These are phyloP conservation scores for Drosophila villosipedis DNA, from an alignment of 2,888 invertebrate genomes.

Conservation along the genomic window DNA sequence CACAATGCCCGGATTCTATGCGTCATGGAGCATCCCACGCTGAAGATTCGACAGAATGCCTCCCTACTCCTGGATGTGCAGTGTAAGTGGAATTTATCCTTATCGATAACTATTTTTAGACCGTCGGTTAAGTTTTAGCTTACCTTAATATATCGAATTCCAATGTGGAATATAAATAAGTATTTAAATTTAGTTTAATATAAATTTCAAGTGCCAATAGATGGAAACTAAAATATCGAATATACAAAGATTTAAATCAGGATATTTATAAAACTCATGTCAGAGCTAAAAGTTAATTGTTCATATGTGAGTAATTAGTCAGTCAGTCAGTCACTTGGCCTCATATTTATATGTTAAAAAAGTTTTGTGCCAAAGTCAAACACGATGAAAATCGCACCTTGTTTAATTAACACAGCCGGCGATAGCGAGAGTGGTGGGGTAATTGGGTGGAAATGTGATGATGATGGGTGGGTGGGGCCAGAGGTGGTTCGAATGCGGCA, in stretches of 20 bases:
- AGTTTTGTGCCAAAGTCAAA: constrained; percentile 66
- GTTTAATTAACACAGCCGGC: constrained; percentile 65
- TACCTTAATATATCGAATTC: background rate
- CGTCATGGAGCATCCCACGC: constrained; percentile 89
- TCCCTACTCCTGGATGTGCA: constrained; percentile 85
- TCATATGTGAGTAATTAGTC: constrained; percentile 8
- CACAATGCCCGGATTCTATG: constrained; percentile 95
- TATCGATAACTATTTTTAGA: constrained; percentile 1
- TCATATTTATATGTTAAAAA: constrained; percentile 43
- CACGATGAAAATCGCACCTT: constrained; percentile 59
- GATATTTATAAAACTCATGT: constrained; percentile 12
- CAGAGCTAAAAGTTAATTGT: constrained; percentile 9
- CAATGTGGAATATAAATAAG: background rate
- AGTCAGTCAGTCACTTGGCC: constrained; percentile 30
- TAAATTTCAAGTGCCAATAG: background rate
- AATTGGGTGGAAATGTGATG: background rate
- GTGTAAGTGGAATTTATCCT: constrained; percentile 80
- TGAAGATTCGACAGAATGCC: constrained; percentile 85
- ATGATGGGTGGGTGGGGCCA: background rate
- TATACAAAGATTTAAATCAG: background rate
- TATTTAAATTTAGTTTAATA: background rate
- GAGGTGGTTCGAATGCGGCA: constrained; percentile 27
- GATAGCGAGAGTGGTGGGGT: constrained; percentile 14
- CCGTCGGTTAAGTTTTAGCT: background rate
- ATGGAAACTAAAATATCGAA: background rate